Evolutionary conservation across 2,888 invertebrate genomes (phyloP).

Genomic region (Ochropacha duplaris): DNA sequence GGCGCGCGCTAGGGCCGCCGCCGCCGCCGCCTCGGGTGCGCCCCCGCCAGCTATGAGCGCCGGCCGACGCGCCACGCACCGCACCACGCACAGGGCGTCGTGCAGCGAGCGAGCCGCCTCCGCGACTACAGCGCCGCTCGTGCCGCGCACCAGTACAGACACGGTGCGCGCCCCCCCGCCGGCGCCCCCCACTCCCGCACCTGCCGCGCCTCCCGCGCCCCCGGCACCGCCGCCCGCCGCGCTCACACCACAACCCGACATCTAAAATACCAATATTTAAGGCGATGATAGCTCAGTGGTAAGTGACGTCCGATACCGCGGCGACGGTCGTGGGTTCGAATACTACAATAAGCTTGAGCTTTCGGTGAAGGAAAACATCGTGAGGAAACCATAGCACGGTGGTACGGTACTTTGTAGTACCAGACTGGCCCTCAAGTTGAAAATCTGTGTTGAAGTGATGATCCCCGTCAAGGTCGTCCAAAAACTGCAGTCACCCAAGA

Average conservation of each 20-base stretch:
- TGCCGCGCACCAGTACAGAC: slow-evolving; percentile 93
- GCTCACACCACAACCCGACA: slow-evolving; percentile 95
- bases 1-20: slow-evolving; percentile 90
- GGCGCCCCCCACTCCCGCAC: slow-evolving; percentile 89
- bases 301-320: too few relatives aligned
- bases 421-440: too few relatives aligned
- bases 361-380: too few relatives aligned
- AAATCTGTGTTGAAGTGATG: too few relatives aligned
- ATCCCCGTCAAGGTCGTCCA: too few relatives aligned
- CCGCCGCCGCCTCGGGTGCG: slow-evolving; percentile 97
- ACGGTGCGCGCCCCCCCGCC: slow-evolving; percentile 97
- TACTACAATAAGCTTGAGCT: too few relatives aligned
- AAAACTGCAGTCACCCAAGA: too few relatives aligned
- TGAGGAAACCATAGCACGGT: too few relatives aligned
- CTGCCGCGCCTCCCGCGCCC: slow-evolving; percentile 95
- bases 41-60: slow-evolving; percentile 98
- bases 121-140: slow-evolving; percentile 93
- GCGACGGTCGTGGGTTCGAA: too few relatives aligned
- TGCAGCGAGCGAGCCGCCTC: slow-evolving; percentile 96
- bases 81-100: slow-evolving; percentile 94
- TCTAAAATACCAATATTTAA: slow-evolving; percentile 61
- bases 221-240: slow-evolving; percentile 96
- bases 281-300: too few relatives aligned
- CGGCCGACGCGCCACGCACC: slow-evolving; percentile 97
- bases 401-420: too few relatives aligned